phyloP scores from a whole-genome alignment of 2,888 invertebrate species.

The Allygus modestus region DNA sequence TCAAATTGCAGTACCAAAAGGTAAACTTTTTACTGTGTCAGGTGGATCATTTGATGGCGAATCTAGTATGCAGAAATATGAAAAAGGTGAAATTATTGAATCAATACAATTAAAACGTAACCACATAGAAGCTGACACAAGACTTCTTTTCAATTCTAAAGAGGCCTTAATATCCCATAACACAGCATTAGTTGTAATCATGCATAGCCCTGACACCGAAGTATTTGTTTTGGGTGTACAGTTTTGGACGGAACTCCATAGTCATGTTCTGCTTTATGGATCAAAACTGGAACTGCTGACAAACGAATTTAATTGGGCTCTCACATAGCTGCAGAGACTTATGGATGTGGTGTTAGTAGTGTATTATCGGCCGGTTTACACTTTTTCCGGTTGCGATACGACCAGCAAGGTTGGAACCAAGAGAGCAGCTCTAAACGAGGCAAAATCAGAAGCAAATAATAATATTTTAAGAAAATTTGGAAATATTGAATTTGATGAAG shows the following conservation, averaged over 20 bases:
- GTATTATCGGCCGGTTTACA: neutral
- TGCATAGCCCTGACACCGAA: conserved; percentile 42
- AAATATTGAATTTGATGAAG: conserved; percentile 17
- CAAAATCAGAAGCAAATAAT: conserved; percentile 17
- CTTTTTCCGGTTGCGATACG: conserved; percentile 3
- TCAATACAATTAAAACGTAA: too few relatives aligned
- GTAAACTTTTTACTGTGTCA: conserved; percentile 37
- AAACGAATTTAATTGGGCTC: conserved; percentile 13
- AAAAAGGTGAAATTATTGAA: too few relatives aligned
- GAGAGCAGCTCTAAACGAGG: conserved; percentile 15
- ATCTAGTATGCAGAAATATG: too few relatives aligned
- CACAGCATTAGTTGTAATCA: conserved; percentile 13
- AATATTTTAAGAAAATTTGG: conserved; percentile 34
- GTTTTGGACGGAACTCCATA: conserved; percentile 6
- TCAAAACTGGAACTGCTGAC: conserved; percentile 23
- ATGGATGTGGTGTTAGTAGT: neutral
- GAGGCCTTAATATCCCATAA: conserved; percentile 32
- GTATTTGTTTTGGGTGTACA: conserved; percentile 39
- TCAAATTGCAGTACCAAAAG: conserved; percentile 18
- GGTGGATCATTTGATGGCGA: neutral
- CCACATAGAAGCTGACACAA: conserved; percentile 32
- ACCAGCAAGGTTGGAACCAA: conserved; percentile 3
- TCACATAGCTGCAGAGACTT: conserved; percentile 1
- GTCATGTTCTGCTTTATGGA: conserved; percentile 43
- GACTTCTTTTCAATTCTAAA: conserved; percentile 41